These are phyloP conservation scores for Syrmaticus mikado DNA, from an alignment of 2,113 vertebrate species.

Conservation along the genomic window DNA sequence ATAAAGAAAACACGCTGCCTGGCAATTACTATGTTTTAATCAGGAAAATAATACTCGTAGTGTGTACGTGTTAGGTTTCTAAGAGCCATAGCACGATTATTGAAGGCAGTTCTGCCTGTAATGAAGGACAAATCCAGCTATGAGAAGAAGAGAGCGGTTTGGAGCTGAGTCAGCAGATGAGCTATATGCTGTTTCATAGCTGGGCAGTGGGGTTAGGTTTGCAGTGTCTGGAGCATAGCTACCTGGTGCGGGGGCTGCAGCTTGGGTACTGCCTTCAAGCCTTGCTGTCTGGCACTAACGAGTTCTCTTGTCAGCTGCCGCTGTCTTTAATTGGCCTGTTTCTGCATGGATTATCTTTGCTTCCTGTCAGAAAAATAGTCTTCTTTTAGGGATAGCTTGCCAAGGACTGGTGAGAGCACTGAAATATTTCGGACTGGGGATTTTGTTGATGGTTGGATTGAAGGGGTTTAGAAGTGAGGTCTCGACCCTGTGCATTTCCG, in stretches of 20 bases:
- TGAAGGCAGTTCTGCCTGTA: neutral
- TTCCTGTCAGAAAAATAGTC: slow-evolving; percentile 70
- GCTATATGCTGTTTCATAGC: neutral
- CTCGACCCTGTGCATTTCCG: neutral
- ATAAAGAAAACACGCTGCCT: neutral
- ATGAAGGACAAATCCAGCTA: neutral
- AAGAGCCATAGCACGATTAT: neutral
- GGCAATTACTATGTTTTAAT: neutral
- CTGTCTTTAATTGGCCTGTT: slow-evolving; percentile 65
- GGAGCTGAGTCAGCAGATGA: slow-evolving; percentile 45
- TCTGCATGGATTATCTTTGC: slow-evolving; percentile 61
- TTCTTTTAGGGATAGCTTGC: slow-evolving; percentile 58
- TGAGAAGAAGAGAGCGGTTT: slow-evolving; percentile 41
- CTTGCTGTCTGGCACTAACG: slow-evolving; percentile 28
- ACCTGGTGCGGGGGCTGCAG: neutral
- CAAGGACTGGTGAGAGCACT: slow-evolving; percentile 2
- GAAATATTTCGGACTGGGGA: neutral
- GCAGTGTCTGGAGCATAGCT: neutral
- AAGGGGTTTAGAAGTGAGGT: slow-evolving; percentile 49
- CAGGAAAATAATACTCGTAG: neutral
- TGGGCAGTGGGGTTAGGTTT: slow-evolving; percentile 2
- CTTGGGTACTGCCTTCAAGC: neutral
- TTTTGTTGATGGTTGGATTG: slow-evolving; percentile 22
- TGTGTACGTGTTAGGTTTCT: neutral
- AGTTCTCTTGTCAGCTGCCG: slow-evolving; percentile 15